Conservation (phyloP, 2,797 vertebrate species). For the Gymnothorax reevesii region DNA sequence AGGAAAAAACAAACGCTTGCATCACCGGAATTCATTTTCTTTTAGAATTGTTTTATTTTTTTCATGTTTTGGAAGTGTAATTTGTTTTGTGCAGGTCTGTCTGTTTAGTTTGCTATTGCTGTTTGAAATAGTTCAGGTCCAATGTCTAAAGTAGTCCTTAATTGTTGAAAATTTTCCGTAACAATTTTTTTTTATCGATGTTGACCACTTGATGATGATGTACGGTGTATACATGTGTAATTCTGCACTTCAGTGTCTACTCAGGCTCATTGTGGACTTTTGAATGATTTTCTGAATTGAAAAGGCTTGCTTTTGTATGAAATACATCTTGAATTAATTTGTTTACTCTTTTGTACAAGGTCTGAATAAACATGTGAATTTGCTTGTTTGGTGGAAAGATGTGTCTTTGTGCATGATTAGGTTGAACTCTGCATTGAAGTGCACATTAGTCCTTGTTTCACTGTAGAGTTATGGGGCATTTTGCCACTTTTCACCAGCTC, state of each 20-base stretch:
- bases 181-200: conserved; percentile 1
- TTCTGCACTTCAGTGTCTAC: conserved; percentile 5
- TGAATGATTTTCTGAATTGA: conserved; percentile 11
- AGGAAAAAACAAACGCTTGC: not conserved
- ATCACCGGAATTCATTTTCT: not conserved
- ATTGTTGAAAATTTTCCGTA: not conserved
- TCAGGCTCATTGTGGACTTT: conserved; percentile 32
- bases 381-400: conserved; percentile 3
- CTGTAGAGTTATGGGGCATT: not conserved
- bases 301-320: conserved; percentile 16
- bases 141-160: not conserved
- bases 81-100: conserved; percentile 9
- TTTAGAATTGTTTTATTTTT: not conserved
- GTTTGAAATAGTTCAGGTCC: not conserved
- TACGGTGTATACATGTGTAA: conserved; percentile 6
- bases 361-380: conserved; percentile 23
- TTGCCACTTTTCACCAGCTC: no score
- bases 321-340: conserved; percentile 5
- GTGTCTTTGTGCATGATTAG: not conserved
- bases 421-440: no score
- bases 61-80: no score
- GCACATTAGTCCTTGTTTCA: not conserved
- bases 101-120: not conserved
- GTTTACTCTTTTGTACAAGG: conserved; percentile 28
- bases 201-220: conserved; percentile 2